Conservation (phyloP, 2,888 invertebrate genomes). For the Oxytorus armatus region DNA sequence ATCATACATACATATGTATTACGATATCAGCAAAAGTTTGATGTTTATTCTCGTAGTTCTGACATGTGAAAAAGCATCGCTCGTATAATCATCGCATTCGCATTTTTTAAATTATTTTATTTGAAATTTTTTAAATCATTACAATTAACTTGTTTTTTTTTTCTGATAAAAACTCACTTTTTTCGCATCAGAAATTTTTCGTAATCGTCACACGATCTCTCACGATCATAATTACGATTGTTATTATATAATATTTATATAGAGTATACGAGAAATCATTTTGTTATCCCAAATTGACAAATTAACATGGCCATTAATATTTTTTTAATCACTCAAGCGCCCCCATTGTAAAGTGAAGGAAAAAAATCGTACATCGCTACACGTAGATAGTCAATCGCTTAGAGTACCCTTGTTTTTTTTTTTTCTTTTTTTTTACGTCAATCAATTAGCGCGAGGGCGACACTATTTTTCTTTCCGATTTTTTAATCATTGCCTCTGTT, state of each 20-base stretch:
- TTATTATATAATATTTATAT: neutral
- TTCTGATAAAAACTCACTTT: constrained; percentile 31
- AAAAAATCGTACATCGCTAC: constrained; percentile 33
- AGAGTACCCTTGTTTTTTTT: constrained; percentile 54
- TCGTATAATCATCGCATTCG: constrained; percentile 60
- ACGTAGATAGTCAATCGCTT: constrained; percentile 73
- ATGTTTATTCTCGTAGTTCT: constrained; percentile 65
- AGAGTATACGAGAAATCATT: neutral
- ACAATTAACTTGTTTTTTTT: constrained; percentile 23
- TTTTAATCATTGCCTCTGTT: constrained; percentile 36
- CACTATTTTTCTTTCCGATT: constrained; percentile 55
- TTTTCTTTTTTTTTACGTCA: no score
- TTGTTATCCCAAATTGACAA: neutral
- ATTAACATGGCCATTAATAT: constrained; percentile 6
- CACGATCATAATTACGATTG: constrained; percentile 50
- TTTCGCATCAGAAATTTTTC: constrained; percentile 31
- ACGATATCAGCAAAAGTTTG: constrained; percentile 61
- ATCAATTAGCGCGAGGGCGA: constrained; percentile 49
- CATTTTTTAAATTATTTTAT: constrained; percentile 34
- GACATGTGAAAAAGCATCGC: constrained; percentile 63
- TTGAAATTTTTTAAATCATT: constrained; percentile 42
- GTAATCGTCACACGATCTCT: constrained; percentile 43
- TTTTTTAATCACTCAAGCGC: constrained; percentile 13
- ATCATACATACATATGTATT: constrained; percentile 34
- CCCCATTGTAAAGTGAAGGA: constrained; percentile 37